These are phyloP conservation scores for Thecocarcelia acutangulata DNA, from an alignment of 2,888 invertebrate species.

Conservation along the genomic window DNA sequence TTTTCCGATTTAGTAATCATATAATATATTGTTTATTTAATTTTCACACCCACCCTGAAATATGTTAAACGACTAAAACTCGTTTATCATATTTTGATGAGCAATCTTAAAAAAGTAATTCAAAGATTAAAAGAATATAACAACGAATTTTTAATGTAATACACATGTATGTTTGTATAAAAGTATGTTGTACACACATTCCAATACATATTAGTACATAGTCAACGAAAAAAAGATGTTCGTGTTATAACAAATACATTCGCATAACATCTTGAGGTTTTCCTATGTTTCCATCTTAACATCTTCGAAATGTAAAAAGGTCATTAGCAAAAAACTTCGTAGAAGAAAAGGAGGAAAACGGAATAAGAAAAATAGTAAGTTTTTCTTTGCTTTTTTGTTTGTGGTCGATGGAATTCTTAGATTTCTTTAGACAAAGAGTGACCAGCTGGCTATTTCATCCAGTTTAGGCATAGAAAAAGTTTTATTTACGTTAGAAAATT, in stretches of 20 bases:
- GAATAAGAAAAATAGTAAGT: not conserved
- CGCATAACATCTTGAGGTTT: conserved; percentile 26
- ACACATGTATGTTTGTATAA: not conserved
- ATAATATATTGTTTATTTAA: too few relatives aligned
- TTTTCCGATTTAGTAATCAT: too few relatives aligned
- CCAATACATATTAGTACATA: too few relatives aligned
- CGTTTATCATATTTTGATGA: conserved; percentile 70
- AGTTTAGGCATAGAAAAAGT: too few relatives aligned
- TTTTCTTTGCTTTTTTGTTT: not conserved
- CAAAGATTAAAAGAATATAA: conserved; percentile 43
- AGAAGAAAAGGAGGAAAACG: conserved; percentile 1
- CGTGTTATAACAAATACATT: conserved; percentile 7
- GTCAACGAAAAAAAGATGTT: conserved; percentile 1
- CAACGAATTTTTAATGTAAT: conserved; percentile 29
- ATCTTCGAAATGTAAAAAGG: conserved; percentile 29
- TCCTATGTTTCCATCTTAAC: conserved; percentile 28
- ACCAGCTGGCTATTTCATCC: not conserved
- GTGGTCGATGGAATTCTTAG: conserved; percentile 10
- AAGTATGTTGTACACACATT: not conserved
- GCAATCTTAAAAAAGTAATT: conserved; percentile 48
- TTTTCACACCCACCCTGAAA: too few relatives aligned
- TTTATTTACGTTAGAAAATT: too few relatives aligned
- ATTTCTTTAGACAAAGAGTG: conserved; percentile 2
- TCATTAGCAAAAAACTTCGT: conserved; percentile 55
- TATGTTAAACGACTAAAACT: conserved; percentile 47